These are phyloP conservation scores for Pomatorhinus ruficollis DNA, from an alignment of 2,113 vertebrate genomes.

Conservation along the genomic window DNA sequence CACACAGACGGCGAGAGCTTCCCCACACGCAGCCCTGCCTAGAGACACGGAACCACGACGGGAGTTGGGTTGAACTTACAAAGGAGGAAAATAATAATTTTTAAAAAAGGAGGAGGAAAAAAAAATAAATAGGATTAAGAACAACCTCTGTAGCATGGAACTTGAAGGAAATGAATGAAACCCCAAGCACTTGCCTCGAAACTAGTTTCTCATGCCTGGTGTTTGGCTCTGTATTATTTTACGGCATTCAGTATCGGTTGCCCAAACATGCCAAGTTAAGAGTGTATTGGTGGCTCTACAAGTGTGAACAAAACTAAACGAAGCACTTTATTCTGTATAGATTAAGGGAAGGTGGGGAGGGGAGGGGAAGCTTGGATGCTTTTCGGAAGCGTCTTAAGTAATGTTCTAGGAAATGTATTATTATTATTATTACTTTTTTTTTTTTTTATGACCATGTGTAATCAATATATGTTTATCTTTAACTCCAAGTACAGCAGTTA, in stretches of 20 bases:
- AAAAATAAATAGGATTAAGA: neutral
- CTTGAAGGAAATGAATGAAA: neutral
- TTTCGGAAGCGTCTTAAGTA: constrained; percentile 20
- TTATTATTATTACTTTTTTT: neutral
- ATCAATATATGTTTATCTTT: constrained; percentile 68
- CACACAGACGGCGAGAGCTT: neutral
- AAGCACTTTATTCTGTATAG: constrained; percentile 85
- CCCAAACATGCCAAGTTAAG: constrained; percentile 40
- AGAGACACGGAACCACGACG: fast-evolving
- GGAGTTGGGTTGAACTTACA: neutral
- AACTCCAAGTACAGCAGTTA: constrained; percentile 57
- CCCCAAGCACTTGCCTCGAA: constrained; percentile 47
- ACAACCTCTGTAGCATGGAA: constrained; percentile 26
- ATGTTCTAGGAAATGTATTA: constrained; percentile 58
- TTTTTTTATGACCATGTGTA: constrained; percentile 63
- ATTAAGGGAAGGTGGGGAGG: constrained; percentile 47
- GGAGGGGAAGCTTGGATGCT: constrained; percentile 52
- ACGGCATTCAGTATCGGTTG: neutral
- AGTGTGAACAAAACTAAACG: constrained; percentile 77
- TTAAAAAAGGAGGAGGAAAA: neutral
- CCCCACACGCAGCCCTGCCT: neutral
- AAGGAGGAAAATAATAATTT: neutral
- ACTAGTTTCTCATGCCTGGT: constrained; percentile 21
- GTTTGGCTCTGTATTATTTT: constrained; percentile 15
- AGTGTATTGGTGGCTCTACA: constrained; percentile 56